Base-by-base conservation (phyloP, 2,113 vertebrate genomes). In the Tragelaphus scriptus region DNA sequence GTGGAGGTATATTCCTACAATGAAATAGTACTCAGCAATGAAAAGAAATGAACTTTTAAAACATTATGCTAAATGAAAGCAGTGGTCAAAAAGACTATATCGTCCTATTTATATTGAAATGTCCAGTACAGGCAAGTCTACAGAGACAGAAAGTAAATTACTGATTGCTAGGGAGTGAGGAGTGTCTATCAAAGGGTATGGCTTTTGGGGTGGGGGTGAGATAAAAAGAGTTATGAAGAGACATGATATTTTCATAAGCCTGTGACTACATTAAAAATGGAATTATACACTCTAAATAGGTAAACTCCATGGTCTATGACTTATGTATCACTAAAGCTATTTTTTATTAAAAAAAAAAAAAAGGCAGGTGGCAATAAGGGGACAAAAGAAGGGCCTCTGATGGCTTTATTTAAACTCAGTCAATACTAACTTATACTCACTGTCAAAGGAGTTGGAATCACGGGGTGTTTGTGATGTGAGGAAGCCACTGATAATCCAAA, bases 351-450 rank as follows among this genome's bases (percentile, higher is more conserved):
- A 81, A 80, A 51, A 80, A 58, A 30, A 30, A 30, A 53, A 75
- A 59, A 88, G 26, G 63, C 30, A 19, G 8, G 13, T 92, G 25
- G 36, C 3, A 21, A 4, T 87, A 30, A 81, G 23, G 21, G 3
- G 8, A 61, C 28, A 80, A 30, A 91, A n/a, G 44, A 85, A 90
- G 40, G 47, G 63, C 23, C 30, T 6, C 58, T 36, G 8, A 53
- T 47, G 15, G n/a, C 40, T 95, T 75, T 89, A 93, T 79, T 92
- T 93, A 88, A 93, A 85, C 81, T 89, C 40, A 77, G 86, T 89
- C 40, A 79, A 53, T 55, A 77, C 3, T 90, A 92, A 55, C 5
- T n/a, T 81, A 95, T n/a, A 91, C 47, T 88, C 30, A 61, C 23
- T 94, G 44, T 61, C n/a, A 85, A 92, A 71, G 2, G n/a, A 40